A percentile compares a stretch with the other conserved stretches of the same genome.
Evolutionary conservation across 2,113 vertebrate species (phyloP).

Genomic region (Catagonus wagneri): DNA sequence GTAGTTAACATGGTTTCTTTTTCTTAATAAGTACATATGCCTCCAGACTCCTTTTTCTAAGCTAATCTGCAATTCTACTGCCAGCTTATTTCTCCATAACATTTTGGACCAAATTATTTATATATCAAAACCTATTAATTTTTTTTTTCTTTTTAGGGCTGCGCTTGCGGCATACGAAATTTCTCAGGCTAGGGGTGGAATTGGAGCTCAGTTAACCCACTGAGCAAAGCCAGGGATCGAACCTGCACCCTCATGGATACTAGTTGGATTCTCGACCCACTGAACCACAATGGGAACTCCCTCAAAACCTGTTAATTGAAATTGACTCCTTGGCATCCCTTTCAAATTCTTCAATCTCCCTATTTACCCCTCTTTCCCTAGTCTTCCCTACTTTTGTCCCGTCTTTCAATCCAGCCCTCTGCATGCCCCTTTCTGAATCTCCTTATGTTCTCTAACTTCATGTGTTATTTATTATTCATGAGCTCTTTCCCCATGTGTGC

Average conservation of each 20-base stretch:
- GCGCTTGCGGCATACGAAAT: too few species aligned
- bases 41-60: not conserved
- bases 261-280: too few species aligned
- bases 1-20: not conserved
- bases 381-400: not conserved
- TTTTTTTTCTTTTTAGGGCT: too few species aligned
- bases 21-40: not conserved
- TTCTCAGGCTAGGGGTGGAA: too few species aligned
- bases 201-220: too few species aligned
- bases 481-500: not conserved
- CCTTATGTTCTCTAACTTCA: not conserved
- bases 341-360: not conserved
- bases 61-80: not conserved
- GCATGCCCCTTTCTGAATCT: not conserved
- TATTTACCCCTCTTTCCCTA: not conserved
- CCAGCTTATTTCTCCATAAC: not conserved
- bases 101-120: constrained; percentile 31
- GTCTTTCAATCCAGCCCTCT: not conserved
- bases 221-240: too few species aligned
- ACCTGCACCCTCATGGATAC: too few species aligned
- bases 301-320: too few species aligned
- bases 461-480: not conserved
- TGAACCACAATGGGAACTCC: too few species aligned
- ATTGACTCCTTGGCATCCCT: not conserved
- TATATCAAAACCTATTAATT: not conserved